Evolutionary conservation across 2,797 vertebrate species (phyloP).

Genomic region (Ctenosaura bakeri): DNA sequence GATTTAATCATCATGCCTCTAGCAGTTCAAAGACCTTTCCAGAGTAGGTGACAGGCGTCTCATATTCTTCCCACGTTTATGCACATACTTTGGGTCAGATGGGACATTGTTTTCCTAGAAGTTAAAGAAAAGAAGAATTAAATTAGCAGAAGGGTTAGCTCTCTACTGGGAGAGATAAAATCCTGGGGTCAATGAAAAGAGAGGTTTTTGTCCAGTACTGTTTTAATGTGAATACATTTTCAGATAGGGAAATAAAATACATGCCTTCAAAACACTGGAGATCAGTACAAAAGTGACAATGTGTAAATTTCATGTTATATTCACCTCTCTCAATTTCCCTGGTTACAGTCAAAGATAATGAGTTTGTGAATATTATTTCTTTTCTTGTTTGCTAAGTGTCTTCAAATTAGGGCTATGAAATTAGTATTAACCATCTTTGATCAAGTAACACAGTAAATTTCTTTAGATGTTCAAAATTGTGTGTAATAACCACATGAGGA

Average conservation of each 20-base stretch:
- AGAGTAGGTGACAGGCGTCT: background rate
- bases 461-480: background rate
- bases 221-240: conserved; percentile 10
- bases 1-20: conserved; percentile 21
- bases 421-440: background rate
- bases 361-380: background rate
- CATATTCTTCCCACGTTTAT: conserved; percentile 18
- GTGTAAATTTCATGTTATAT: background rate
- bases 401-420: background rate
- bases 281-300: background rate
- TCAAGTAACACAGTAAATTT: background rate
- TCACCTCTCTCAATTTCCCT: background rate
- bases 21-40: conserved; percentile 5
- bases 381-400: background rate
- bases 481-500: too few relatives aligned
- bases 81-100: conserved; percentile 12
- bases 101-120: background rate
- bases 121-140: conserved; percentile 24
- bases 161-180: conserved; percentile 20
- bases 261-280: background rate
- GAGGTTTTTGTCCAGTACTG: background rate
- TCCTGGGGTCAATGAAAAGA: background rate
- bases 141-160: background rate
- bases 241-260: background rate
- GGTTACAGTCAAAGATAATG: background rate